phyloP scores from a whole-genome alignment of 2,797 vertebrate genomes.

The Psittacula echo region DNA sequence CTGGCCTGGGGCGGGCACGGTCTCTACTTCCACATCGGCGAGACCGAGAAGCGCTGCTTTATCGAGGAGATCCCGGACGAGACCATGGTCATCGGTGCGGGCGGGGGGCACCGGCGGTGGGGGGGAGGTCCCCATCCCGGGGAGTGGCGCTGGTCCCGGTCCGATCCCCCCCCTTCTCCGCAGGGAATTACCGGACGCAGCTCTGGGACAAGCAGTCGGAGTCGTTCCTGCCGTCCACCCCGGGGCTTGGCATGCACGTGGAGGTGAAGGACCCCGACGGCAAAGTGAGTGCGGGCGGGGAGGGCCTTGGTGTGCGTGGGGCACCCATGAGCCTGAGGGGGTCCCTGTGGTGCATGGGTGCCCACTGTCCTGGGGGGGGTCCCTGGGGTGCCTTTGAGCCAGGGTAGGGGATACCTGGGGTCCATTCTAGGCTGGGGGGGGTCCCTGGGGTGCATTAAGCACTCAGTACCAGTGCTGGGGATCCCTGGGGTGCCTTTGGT shows the following conservation, averaged over 20 bases:
- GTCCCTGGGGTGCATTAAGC: too few relatives aligned
- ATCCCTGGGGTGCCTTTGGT: background rate
- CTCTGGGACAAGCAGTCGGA: conserved; percentile 91
- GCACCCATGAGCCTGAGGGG: too few relatives aligned
- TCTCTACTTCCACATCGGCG: conserved; percentile 93
- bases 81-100: conserved; percentile 92
- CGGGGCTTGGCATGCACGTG: conserved; percentile 94
- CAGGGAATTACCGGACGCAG: conserved; percentile 94
- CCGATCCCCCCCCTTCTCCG: background rate
- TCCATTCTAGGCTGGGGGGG: too few relatives aligned
- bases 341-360: too few relatives aligned
- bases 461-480: background rate
- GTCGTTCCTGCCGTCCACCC: conserved; percentile 90
- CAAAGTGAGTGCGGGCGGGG: conserved; percentile 77
- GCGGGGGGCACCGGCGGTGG: too few relatives aligned
- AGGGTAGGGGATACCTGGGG: background rate
- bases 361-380: too few relatives aligned
- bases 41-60: conserved; percentile 94
- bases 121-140: too few relatives aligned
- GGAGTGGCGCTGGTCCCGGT: background rate
- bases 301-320: too few relatives aligned
- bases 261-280: conserved; percentile 94
- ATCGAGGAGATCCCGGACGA: conserved; percentile 94
- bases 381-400: too few relatives aligned
- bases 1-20: conserved; percentile 62